Evolutionary conservation across 2,113 vertebrate species (phyloP).

Genomic region (Agapornis roseicollis): DNA sequence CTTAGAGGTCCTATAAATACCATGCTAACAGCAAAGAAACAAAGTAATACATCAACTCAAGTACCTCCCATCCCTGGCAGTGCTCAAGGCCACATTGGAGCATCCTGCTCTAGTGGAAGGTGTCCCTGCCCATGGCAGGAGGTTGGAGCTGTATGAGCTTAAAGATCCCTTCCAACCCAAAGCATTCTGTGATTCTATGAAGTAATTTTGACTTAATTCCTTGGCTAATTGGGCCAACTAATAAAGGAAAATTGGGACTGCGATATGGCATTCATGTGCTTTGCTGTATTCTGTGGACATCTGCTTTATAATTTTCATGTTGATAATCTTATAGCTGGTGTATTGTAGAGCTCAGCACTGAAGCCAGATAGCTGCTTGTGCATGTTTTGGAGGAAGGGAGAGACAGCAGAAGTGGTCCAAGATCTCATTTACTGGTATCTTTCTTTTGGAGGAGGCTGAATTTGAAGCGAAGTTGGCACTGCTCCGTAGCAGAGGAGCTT

Average conservation of each 20-base stretch:
- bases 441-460: neutral
- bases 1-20: neutral
- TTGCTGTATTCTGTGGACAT: neutral
- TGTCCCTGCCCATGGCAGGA: neutral
- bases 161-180: neutral
- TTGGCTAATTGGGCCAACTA: neutral
- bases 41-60: neutral
- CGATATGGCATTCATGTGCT: fast-evolving
- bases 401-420: neutral
- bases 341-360: neutral
- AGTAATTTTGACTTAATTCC: neutral
- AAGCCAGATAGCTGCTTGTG: neutral
- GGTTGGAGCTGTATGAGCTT: neutral
- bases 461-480: neutral
- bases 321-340: neutral
- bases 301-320: neutral
- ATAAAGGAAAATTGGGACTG: neutral
- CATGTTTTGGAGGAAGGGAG: neutral
- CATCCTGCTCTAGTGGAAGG: neutral
- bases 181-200: neutral
- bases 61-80: neutral
- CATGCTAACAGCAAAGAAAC: neutral
- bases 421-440: neutral
- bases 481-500: slow-evolving; percentile 32
- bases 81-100: neutral